Conservation (phyloP, 2,797 vertebrate genomes). For the Clamator glandarius region DNA sequence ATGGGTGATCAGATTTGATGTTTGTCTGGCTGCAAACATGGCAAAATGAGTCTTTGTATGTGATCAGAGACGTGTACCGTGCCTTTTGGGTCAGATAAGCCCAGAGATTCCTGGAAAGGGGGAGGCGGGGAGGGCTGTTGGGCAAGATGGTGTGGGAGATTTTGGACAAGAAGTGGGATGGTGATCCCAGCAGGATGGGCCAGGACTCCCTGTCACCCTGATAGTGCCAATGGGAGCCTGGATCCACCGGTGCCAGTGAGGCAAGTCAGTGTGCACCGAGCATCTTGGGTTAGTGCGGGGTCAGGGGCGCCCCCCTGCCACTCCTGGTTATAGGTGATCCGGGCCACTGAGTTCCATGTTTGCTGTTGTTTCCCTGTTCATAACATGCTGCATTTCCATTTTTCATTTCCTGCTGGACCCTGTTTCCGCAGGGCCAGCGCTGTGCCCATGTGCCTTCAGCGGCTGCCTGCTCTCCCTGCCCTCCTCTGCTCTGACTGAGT, state of each 20-base stretch:
- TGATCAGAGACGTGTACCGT: not conserved
- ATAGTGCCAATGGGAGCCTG: accelerated
- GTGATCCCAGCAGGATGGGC: accelerated
- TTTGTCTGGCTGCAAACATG: accelerated
- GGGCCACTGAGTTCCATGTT: not conserved
- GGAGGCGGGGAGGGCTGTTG: not conserved
- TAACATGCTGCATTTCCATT: conserved; percentile 60
- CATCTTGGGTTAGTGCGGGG: accelerated
- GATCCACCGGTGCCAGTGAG: accelerated
- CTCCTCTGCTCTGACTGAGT: not conserved
- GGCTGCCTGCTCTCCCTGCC: not conserved
- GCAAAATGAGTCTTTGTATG: not conserved
- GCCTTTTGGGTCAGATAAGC: not conserved
- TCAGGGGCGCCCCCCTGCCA: not conserved
- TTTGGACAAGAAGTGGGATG: accelerated
- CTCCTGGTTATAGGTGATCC: not conserved
- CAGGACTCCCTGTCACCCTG: not conserved
- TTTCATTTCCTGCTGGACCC: conserved; percentile 76
- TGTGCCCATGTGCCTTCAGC: not conserved
- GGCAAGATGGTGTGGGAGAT: not conserved
- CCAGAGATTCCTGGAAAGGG: not conserved
- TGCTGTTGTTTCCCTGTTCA: conserved; percentile 10
- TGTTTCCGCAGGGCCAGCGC: not conserved
- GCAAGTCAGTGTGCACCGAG: accelerated
- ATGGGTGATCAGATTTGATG: not conserved